These are phyloP conservation scores for Myathropa florea DNA, from an alignment of 2,888 invertebrate species.

Conservation along the genomic window DNA sequence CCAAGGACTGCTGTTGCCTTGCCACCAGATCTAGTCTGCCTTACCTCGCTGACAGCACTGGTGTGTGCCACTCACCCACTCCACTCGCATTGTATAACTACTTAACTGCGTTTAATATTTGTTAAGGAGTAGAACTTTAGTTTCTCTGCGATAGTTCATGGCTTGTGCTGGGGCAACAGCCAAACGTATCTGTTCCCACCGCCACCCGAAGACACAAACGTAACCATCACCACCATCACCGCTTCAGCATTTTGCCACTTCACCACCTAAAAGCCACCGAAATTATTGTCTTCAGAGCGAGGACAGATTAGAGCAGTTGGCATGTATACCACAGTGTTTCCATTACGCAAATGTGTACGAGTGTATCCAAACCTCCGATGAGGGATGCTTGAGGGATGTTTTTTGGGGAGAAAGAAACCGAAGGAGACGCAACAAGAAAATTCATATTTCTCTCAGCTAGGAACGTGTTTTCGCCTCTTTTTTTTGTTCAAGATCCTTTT, in stretches of 20 bases:
- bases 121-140: conserved; percentile 58
- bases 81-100: conserved; percentile 33
- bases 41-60: conserved; percentile 10
- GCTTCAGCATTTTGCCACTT: neutral
- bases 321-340: neutral
- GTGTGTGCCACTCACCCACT: neutral
- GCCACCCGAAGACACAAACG: neutral
- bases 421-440: conserved; percentile 17
- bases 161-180: conserved; percentile 14
- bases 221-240: neutral
- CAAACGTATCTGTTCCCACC: neutral
- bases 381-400: no score
- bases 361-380: neutral
- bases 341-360: conserved; percentile 32
- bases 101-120: conserved; percentile 67
- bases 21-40: neutral
- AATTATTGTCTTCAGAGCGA: conserved; percentile 43
- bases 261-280: conserved; percentile 43
- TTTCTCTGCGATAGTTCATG: conserved; percentile 24
- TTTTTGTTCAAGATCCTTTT: conserved; percentile 55
- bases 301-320: conserved; percentile 42
- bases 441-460: conserved; percentile 12
- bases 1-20: neutral
- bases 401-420: no score
- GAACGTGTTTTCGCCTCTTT: neutral